phyloP scores from a whole-genome alignment of 2,113 vertebrate species.

The Piaya cayana region DNA sequence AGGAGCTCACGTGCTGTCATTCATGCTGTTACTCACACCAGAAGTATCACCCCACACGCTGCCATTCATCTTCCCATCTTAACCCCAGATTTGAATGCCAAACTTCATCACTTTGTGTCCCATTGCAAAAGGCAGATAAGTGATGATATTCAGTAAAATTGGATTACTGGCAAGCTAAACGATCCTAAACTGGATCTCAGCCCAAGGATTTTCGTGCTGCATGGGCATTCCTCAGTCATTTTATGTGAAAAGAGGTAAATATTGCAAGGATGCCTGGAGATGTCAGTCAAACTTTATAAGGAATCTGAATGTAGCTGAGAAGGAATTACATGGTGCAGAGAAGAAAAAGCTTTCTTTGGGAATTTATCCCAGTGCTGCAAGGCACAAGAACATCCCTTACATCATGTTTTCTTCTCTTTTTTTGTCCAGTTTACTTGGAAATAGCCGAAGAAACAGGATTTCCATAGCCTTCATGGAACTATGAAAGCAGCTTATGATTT shows the following conservation, averaged over 20 bases:
- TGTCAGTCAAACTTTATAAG: background rate
- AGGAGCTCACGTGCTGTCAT: background rate
- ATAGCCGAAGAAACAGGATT: background rate
- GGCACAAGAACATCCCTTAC: background rate
- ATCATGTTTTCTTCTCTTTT: background rate
- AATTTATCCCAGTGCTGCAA: background rate
- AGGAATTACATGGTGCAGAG: background rate
- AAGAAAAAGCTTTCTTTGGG: background rate
- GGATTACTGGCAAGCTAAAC: slow-evolving; percentile 23
- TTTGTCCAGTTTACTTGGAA: background rate
- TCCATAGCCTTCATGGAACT: background rate
- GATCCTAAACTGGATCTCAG: slow-evolving; percentile 17
- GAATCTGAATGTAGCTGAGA: background rate
- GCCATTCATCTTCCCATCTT: background rate
- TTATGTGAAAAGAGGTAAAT: slow-evolving; percentile 6
- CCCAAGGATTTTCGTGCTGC: background rate
- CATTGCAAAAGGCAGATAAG: background rate
- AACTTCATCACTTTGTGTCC: background rate
- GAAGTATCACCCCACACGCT: background rate
- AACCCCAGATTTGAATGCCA: slow-evolving; percentile 38
- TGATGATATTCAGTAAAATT: slow-evolving; percentile 21
- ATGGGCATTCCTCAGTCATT: background rate
- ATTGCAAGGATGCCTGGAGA: background rate
- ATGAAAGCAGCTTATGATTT: background rate
- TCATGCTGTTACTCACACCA: background rate